These are phyloP conservation scores for Coregonus clupeaformis DNA, from an alignment of 2,113 vertebrate species.

Conservation along the genomic window DNA sequence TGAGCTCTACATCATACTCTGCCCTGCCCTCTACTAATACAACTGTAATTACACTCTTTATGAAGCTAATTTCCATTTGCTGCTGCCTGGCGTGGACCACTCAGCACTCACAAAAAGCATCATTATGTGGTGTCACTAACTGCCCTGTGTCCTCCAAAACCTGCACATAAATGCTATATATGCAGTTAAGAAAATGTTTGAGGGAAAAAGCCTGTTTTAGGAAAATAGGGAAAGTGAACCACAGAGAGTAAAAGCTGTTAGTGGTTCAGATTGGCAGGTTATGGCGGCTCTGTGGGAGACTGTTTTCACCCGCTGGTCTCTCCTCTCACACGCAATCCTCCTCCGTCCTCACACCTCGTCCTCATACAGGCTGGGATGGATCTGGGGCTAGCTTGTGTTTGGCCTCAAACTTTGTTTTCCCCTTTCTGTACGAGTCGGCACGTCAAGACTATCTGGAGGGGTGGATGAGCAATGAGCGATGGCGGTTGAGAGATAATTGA, in stretches of 20 bases:
- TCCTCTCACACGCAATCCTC: no score
- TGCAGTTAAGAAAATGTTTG: not conserved
- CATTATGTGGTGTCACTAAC: not conserved
- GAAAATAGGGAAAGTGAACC: not conserved
- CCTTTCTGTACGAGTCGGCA: no score
- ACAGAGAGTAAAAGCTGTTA: not conserved
- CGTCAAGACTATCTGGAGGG: no score
- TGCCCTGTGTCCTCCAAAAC: not conserved
- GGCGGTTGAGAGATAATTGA: no score
- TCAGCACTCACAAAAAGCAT: not conserved
- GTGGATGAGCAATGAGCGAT: no score
- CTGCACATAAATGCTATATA: not conserved
- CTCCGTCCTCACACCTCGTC: constrained; percentile 1
- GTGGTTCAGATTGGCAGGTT: not conserved
- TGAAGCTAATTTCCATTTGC: not conserved
- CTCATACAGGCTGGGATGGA: not conserved
- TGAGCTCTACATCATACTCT: not conserved
- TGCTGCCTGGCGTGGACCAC: not conserved
- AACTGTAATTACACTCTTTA: not conserved
- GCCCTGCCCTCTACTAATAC: not conserved
- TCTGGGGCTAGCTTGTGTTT: no score
- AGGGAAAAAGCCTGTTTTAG: not conserved
- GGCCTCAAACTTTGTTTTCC: no score
- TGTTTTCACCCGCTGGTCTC: not conserved
- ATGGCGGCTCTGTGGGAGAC: not conserved